A percentile compares a stretch with the other conserved stretches of the same genome.
Conservation (phyloP, 2,113 vertebrate species). For the Eudyptes chrysolophus region DNA sequence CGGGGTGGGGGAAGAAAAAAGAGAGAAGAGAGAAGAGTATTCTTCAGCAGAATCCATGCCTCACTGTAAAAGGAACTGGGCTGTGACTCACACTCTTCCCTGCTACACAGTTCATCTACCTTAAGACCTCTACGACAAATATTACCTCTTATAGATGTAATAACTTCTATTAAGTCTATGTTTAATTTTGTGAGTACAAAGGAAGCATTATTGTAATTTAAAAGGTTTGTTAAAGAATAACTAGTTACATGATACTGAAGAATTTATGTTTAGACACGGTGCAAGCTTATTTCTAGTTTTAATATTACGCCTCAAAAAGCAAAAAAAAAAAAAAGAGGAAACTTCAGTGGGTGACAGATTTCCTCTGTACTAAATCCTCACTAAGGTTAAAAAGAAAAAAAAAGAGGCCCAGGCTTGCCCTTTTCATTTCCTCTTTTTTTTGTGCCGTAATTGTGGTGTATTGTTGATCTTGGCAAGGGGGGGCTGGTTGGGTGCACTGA, state of each 20-base stretch:
- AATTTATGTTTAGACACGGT: neutral
- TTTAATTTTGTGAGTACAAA: neutral
- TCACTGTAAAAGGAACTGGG: neutral
- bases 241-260: neutral
- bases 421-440: neutral
- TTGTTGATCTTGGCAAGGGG: neutral
- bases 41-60: neutral
- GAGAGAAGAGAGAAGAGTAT: neutral
- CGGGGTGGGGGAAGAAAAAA: too few relatives aligned
- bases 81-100: neutral
- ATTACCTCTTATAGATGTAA: neutral
- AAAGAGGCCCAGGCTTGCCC: neutral
- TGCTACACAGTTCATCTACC: neutral
- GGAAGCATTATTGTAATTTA: neutral
- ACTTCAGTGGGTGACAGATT: neutral
- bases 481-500: neutral
- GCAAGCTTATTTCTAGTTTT: neutral
- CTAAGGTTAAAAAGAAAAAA: neutral
- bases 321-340: neutral
- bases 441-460: neutral
- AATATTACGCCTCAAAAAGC: neutral
- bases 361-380: neutral
- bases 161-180: neutral
- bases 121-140: neutral
- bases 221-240: neutral